Base-by-base conservation (phyloP, 1,140 invertebrate genomes). In the Trichonephila inaurata region DNA sequence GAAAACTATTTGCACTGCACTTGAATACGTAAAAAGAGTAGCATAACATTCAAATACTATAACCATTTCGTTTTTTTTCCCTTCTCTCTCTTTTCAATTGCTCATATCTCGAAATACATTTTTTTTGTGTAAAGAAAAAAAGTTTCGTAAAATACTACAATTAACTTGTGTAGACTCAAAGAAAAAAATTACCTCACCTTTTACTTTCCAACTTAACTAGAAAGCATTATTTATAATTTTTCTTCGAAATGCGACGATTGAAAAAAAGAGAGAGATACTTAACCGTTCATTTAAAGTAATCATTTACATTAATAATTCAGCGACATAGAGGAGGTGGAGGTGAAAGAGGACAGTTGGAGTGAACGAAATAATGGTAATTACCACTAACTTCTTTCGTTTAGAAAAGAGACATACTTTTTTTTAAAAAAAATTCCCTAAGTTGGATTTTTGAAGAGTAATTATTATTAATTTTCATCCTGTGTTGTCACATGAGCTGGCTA, bases 291-390 rank as follows among this genome's bases (percentile, higher is more conserved):
- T 77, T 77, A 40, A 77, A 77, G 28, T 77, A 40, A 77, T 77
- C 28, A 77, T 77, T 77, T 77, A 77, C 72, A 77, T 77, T 77
- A 77, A 77, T 33, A 77, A 77, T 77, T 77, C 72, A 77, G 24
- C 16, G 33, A 69, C n/a, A 69, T 69, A 7, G 14, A 33, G 0
- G 14, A 28, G 18, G 69, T 10, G 69, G 69, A 24, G 16, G 28
- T 18, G 72, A 18, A 77, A 28, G 33, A 2, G 5, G 24, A 28
- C 1, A 40, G 72, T 28, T 18, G 33, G 24, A 18, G 28, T 14
- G 28, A 18, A 24, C 72, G 28, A 77, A 77, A 77, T 77, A 77
- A 77, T 77, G 72, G 28, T 77, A 77, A 77, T 77, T 77, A 77
- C 72, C 16, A 18, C 14, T 18, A 77, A 77, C 33, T 77, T 77